Base-by-base conservation (phyloP, 1,140 invertebrate genomes). In the Heliconius hermathena region DNA sequence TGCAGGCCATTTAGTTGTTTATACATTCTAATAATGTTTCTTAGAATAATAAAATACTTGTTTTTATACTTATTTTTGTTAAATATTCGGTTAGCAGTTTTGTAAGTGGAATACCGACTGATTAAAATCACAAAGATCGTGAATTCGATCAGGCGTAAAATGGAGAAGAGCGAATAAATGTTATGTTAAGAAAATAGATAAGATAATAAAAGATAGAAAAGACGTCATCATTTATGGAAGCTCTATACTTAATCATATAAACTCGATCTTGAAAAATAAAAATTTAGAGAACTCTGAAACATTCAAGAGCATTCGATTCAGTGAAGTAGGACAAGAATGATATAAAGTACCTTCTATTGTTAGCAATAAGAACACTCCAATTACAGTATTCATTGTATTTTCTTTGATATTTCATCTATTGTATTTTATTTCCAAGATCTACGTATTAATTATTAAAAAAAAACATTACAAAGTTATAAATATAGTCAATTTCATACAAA, bases 1-100 rank as follows among this genome's bases (percentile, higher is more conserved):
- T 70, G 71, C 60, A 49, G 57, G 57, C 41, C 74, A 70, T 76
- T 76, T 70, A 26, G 74, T 29, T 71, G 20, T 33, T 75, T 70
- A 71, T 60, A 76, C 60, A 26, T 33, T 71, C 38, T 38, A 49
- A 76, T 46, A 33, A 66, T 38, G 66, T 49, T 70, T 60, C 20
- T 66, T 33, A 46, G 60, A 70, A 36, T 41, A 71, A 66, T 66
- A 66, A 13, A 66, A 66, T 66, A 66, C 13, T 29, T 66, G 9
- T 29, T 66, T 13, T 4, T 66, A 2, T 16, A 16, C 29, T 66
- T 66, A 0, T 36, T 36, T 36, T 36, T 8, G 33, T 5, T 66
- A 66, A 2, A 1, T 16, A 4, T 16, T 29, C 11, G 22, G 3
- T 66, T 66, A n/a, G 11, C 9, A 26, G 1, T 29, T 66, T 66